Evolutionary conservation across 2,888 invertebrate species (phyloP), one percentile per base, ranked within the genome.

Genomic region (Drosophila maculinotata): DNA sequence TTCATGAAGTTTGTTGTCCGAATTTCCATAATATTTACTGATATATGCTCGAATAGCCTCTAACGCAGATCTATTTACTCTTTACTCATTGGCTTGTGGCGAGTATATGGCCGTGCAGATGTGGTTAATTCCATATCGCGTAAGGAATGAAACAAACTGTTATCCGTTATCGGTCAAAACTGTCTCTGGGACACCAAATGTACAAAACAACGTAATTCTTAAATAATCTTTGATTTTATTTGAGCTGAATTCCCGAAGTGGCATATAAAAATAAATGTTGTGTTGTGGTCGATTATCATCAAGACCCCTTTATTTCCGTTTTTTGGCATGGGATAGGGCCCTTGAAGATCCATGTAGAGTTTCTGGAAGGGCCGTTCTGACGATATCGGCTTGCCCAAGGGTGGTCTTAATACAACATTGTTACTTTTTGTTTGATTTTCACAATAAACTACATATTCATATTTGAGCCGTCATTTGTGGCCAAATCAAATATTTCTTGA

Each of bases 361-460:
- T 51, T 39, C 9, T 56, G 33, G 25, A 56, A 56, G 5, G 47
- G 26, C 1, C 56, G 23, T 9, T 51, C 52, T 10, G 52, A 41
- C 10, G 6, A n/a, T n/a, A n/a, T n/a, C n/a, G n/a, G n/a, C n/a
- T n/a, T n/a, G n/a, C n/a, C 31, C 15, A 44, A 5, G 39, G 45
- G 38, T n/a, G n/a, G n/a, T n/a, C 26, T 38, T 15, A 59, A 33
- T 1, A 52, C 38, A 7, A 20, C 20, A 25, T 53, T 60, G 7
- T 52, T 35, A n/a, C 47, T 51, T 31, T 59, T 52, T 3, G 39
- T 42, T 2, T 26, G n/a, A 3, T 20, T 14, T 10, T 3, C 30
- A 14, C 57, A 49, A 20, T 49, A 10, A 2, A 30, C 8, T 10
- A 62, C 26, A 25, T 54, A 49, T 3, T 25, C 10, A 1, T 12